Evolutionary conservation across 2,888 invertebrate species (phyloP), one percentile per base, ranked within the genome.

Genomic region (Campoplex nolae): DNA sequence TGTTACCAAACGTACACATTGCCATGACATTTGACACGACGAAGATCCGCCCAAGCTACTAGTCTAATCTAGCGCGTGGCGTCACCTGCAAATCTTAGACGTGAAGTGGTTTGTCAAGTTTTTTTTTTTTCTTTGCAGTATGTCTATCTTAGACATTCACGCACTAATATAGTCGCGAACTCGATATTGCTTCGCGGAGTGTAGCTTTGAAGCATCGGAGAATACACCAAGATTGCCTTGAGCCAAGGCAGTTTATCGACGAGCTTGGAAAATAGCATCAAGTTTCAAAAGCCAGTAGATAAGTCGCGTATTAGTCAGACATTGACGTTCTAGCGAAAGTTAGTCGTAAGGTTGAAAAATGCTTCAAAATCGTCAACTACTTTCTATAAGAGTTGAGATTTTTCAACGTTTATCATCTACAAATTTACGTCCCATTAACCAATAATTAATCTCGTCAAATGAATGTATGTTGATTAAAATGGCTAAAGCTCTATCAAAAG

Each of bases 21-120:
- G 77, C 81, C 88, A 35, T 89, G 89, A 89, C 90, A 88, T 90
- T 90, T 90, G 85, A 88, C 88, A 89, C 83, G 78, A 83, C 48
- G 82, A 51, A 71, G 79, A 88, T 82, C 74, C 71, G 74, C 77
- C 51, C 74, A 67, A 23, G 13, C 48, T 35, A 28, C 67, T 58
- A 70, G 82, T 82, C 85, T 85, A 83, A 87, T 87, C 67, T 56
- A 71, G 76, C 75, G 75, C 54, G 85, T 90, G 88, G 84, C 88
- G 87, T 89, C 88, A 89, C 85, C 79, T 83, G 86, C 80, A 82
- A 83, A 85, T 88, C 85, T 74, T 78, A 83, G 82, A 80, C 85
- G 71, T 74, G 68, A 89, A 86, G 88, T 79, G 76, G 87, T 88
- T 89, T 84, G 84, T 89, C 87, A 75, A 67, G 88, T 88, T 89